Base-by-base conservation (phyloP, 92 coral and sea anemone genomes). In the Phenganax stokvisi region DNA sequence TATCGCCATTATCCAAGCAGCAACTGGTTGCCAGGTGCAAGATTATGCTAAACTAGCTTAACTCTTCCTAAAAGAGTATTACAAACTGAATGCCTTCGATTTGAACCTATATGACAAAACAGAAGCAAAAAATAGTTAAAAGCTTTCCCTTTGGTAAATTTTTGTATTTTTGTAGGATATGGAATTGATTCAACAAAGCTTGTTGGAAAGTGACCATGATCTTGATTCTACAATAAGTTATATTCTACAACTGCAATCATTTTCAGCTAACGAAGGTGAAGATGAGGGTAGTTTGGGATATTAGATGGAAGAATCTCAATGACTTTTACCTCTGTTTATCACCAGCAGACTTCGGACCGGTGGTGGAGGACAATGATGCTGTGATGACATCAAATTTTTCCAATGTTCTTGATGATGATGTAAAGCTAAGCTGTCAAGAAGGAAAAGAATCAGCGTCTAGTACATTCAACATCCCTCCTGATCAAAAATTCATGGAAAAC, bases 201-300 rank as follows among this genome's bases (percentile, higher is more conserved):
- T 94, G 16, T 85, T 80, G 78, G 97, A 90, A 13, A 92, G 89
- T 59, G 9, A 71, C 54, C 85, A 87, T 80, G 89, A 94, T 69
- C 78, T 94, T 30, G 94, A 94, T 76, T 82, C 86, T 10, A 75
- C 97, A 9, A 88, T 91, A 56, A 85, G 86, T 25, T 92, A 90
- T 56, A 85, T 94, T 73, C 73, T 94, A 25, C 98, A 94, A 87
- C 51, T 94, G 73, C 89, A 87, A 87, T 89, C 86, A 65, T 62
- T 94, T 25, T 83, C 88, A 20, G 90, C 90, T 56, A 88, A 86
- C 47, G 87, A 92, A 81, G 91, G 93, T 88, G 25, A 37, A 12
- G 28, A 30, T 68, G 47, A 20, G 30, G 70, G 47, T 5, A 37
- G 47, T 37, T 37, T 37, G 2, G 47, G 47, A 37, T 37, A 37